Base-by-base conservation (phyloP, 92 coral and sea anemone genomes). In the Plumapathes pennacea region DNA sequence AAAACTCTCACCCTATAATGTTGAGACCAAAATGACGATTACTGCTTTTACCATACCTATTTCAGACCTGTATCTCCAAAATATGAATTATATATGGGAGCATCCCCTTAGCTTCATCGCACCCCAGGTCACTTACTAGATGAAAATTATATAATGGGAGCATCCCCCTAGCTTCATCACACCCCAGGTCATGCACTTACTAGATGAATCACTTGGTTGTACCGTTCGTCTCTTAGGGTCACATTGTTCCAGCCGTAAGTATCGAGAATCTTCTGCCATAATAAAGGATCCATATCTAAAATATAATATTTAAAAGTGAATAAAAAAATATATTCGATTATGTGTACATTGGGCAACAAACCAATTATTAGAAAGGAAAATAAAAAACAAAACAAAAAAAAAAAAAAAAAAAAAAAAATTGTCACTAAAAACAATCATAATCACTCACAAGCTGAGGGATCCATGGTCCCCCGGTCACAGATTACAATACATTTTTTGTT, bases 401-500 rank as follows among this genome's bases (percentile, higher is more conserved):
- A 45, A 26, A 49, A 49, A 5, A 4, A 4, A 13, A 4, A 20
- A 45, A 8, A 20, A 45, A 45, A 20, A 14, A 45, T 45, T 4
- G 25, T 45, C 4, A n/a, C n/a, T n/a, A n/a, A n/a, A 12, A 13
- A 10, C 27, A 10, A 17, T n/a, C n/a, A n/a, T n/a, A n/a, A n/a
- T n/a, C 25, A 48, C 90, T 72, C 72, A 91, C 97, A 91, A 54
- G 97, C 89, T 2, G 97, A 88, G 13, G 97, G 89, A 62, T 91
- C 97, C 97, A 91, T 91, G 5, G 95, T 78, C 32, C 97, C 97
- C 44, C 97, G 76, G 76, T 91, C 97, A 75, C 97, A 74, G 24
- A 91, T 91, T 40, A 91, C 74, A 19, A 91, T 52, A 28, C 96
- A 88, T 69, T 91, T 48, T 25, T 41, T 78, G 22, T 54, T 21